Evolutionary conservation across 2,113 vertebrate species (phyloP), one percentile per base, ranked within the genome.

Genomic region (Takifugu flavidus): DNA sequence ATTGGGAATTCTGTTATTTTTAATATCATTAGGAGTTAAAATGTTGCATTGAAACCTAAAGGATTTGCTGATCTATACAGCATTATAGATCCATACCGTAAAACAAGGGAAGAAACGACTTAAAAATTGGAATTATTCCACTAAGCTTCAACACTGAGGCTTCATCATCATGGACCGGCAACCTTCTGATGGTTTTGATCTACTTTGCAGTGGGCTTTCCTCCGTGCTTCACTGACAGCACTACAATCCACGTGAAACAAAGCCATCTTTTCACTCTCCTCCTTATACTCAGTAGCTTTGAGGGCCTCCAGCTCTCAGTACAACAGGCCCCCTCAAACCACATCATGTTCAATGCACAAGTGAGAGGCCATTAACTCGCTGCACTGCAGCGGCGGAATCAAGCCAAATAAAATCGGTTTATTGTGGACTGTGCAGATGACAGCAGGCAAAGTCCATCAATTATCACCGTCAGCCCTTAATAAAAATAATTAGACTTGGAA

Each of bases 201-300:
- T 28, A 46, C 25, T n/a, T 12, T 47, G 10, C 65, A 79, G 27
- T 80, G 77, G 76, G 65, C 73, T 66, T 55, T 62, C 61, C 70
- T 70, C 75, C 80, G 80, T 82, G 47, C 56, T 49, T 64, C 31
- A 47, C 25, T 10, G 34, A 65, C 56, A 55, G 61, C 26, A 5
- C 59, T 20, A 13, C 72, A 64, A 82, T 72, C 76, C 8, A 14
- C 31, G 29, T 8, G 46, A 75, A 50, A 89, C 87, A 89, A 89
- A 86, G 82, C 50, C 64, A 49, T 60, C 77, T 57, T 79, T 87
- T 88, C 66, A 79, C 56, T 39, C 49, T 53, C 42, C 64, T 54
- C 63, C 53, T 78, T 68, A 65, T 69, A 82, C 69, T 65, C 74
- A 67, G 56, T 72, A 26, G 46, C 66, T 75, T 85, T 81, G 70